Base-by-base conservation (phyloP, 1,140 invertebrate species). In the Chlorops oryzae region DNA sequence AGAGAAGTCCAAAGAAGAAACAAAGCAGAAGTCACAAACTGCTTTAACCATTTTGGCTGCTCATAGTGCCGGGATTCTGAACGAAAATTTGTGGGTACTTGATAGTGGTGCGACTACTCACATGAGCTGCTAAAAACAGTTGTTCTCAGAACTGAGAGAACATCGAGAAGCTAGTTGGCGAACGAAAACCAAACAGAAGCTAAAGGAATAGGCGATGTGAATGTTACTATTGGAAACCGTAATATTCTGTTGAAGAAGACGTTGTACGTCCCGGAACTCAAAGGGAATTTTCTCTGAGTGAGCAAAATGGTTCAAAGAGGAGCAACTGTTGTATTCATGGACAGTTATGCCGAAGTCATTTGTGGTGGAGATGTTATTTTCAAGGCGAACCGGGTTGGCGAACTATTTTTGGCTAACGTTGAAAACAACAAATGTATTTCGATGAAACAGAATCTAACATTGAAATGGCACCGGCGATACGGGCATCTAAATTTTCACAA, bases 51-150 rank as follows among this genome's bases (percentile, higher is more conserved):
- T 41, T 3, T 15, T 41, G 23, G 21, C 34, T 27, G 13, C 37
- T 10, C 17, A 7, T 40, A 23, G 23, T 20, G 40, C 13, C 35
- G 17, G 32, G 5, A 15, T 3, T n/a, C 13, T 28, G 5, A 17
- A 37, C 12, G 20, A 25, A 35, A 40, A 34, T 47, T 34, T 32
- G 5, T 52, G 44, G 50, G 39, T 24, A 17, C 13, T 52, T 12
- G 50, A 47, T 25, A 52, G 43, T 4, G 50, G 50, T 7, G 40
- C 48, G 10, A 46, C 50, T n/a, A 35, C 35, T n/a, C 50, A 47
- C 34, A 39, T 52, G 32, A 47, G 50, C 35, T 24, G 20, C 15
- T 35, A 47, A 12, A 46, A 34, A 32, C 12, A 18, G 5, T 5
- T 9, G 21, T 43, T 43, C 17, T 9, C 13, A 43, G 23, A 43